Conservation (phyloP, 2,888 invertebrate genomes). For the Julus scanicus region DNA sequence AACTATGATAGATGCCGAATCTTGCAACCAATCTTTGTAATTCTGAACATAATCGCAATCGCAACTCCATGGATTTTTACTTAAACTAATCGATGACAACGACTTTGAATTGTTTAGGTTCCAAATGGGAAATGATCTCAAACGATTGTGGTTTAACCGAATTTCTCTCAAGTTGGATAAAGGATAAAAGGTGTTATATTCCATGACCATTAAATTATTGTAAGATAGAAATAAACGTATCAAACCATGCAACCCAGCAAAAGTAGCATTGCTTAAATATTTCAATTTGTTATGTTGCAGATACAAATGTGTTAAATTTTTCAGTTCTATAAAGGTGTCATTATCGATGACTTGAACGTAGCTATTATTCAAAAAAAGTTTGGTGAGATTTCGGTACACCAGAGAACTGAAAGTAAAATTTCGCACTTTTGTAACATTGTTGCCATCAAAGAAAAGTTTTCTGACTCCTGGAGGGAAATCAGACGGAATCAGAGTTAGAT, state of each 20-base stretch:
- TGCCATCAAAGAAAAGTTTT: constrained; percentile 22
- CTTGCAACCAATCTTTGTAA: constrained; percentile 80
- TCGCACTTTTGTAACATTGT: neutral
- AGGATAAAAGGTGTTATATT: neutral
- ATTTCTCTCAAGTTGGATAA: neutral
- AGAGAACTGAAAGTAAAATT: neutral
- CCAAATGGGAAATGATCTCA: constrained; percentile 51
- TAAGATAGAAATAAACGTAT: neutral
- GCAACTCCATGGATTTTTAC: constrained; percentile 55
- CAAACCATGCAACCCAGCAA: neutral
- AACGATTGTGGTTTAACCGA: neutral
- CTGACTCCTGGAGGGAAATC: neutral
- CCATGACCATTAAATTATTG: constrained; percentile 5
- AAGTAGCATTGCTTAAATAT: neutral
- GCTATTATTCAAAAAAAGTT: constrained; percentile 4
- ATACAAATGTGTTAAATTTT: neutral
- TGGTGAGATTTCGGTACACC: neutral
- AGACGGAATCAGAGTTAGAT: neutral
- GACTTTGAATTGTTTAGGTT: neutral
- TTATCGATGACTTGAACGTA: neutral
- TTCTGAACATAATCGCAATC: constrained; percentile 68
- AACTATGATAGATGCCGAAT: constrained; percentile 74
- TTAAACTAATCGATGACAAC: neutral
- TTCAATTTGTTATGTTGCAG: constrained; percentile 34
- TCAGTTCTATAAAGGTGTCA: neutral